Evolutionary conservation across 2,797 vertebrate species (phyloP).

Genomic region (Zalophus californianus): DNA sequence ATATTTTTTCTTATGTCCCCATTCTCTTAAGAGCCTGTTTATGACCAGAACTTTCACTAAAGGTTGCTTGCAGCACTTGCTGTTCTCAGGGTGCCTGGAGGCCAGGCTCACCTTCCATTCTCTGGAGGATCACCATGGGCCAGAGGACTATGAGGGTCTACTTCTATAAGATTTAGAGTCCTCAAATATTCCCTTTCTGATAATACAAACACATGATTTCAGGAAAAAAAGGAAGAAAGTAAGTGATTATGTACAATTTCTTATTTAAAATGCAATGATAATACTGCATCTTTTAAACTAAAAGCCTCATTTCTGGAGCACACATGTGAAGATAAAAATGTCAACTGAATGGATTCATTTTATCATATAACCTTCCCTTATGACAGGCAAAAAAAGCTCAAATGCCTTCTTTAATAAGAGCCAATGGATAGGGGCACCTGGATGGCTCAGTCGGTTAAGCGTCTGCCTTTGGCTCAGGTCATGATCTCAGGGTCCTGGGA

Average conservation of each 20-base stretch:
- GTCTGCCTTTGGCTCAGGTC: background rate
- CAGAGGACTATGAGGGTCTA: background rate
- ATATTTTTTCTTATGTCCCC: background rate
- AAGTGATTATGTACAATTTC: background rate
- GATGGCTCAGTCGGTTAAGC: background rate
- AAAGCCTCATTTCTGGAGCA: background rate
- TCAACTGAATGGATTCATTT: background rate
- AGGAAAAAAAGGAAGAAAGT: background rate
- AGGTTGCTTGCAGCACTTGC: background rate
- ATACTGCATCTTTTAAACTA: constrained; percentile 12
- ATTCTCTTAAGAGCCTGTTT: background rate
- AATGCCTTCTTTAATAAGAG: background rate
- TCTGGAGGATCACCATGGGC: background rate
- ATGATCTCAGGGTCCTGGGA: background rate
- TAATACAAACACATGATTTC: background rate
- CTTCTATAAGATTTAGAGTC: background rate
- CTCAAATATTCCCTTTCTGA: background rate
- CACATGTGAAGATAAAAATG: background rate
- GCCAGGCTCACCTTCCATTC: background rate
- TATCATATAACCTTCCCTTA: background rate
- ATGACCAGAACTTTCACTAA: background rate
- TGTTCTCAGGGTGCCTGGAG: background rate
- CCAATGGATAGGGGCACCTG: background rate
- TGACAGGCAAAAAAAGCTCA: background rate
- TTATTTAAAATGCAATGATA: background rate